Evolutionary conservation across 2,888 invertebrate species (phyloP).

Genomic region (Teleiodes luculella): DNA sequence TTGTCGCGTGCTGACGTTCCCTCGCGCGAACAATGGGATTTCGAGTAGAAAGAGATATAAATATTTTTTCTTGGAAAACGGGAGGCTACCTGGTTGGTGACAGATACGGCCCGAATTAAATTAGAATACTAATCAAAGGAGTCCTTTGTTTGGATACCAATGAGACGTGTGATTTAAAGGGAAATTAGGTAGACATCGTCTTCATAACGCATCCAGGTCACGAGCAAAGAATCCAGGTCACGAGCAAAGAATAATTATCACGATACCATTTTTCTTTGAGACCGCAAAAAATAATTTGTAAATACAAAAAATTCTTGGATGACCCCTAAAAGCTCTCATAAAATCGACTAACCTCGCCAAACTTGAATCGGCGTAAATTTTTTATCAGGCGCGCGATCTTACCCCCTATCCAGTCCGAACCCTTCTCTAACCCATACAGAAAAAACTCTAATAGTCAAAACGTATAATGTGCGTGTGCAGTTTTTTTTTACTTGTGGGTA

Average conservation of each 20-base stretch:
- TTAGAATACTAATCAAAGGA: constrained; percentile 68
- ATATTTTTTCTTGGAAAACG: constrained; percentile 72
- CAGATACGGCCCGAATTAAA: constrained; percentile 64
- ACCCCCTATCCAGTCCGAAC: constrained; percentile 59
- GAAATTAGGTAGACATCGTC: constrained; percentile 28
- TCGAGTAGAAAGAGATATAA: constrained; percentile 77
- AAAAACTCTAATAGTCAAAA: constrained; percentile 75
- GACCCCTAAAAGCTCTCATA: constrained; percentile 48
- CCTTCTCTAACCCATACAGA: constrained; percentile 63
- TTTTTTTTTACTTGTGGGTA: constrained; percentile 73
- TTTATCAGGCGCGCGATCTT: constrained; percentile 59
- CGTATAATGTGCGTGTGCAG: constrained; percentile 66
- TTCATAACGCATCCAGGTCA: constrained; percentile 6
- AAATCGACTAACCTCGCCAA: constrained; percentile 51
- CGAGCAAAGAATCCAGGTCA: background rate
- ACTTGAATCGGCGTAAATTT: constrained; percentile 66
- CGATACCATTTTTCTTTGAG: background rate
- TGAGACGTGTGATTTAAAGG: constrained; percentile 30
- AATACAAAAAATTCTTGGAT: constrained; percentile 41
- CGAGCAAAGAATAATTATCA: background rate
- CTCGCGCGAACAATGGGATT: constrained; percentile 76
- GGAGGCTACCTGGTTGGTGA: constrained; percentile 75
- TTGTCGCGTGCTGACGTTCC: constrained; percentile 78
- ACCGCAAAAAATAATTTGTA: constrained; percentile 22
- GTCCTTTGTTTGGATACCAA: constrained; percentile 48